A percentile compares a stretch with the other conserved stretches of the same genome.
These are phyloP conservation scores for Mareca penelope DNA, from an alignment of 2,797 vertebrate species.

Conservation along the genomic window DNA sequence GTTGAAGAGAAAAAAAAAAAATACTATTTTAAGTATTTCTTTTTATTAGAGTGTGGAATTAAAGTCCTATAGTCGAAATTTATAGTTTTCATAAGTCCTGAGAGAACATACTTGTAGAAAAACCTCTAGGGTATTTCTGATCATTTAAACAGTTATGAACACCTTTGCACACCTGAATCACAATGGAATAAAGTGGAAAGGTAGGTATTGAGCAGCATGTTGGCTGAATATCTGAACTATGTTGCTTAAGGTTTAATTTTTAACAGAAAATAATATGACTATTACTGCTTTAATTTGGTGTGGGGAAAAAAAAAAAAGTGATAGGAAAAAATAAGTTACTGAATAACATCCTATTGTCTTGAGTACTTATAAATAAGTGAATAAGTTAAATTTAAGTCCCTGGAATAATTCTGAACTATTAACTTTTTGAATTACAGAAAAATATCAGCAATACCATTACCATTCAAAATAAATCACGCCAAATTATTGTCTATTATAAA, in stretches of 20 bases:
- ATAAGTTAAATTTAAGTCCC: background rate
- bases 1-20: background rate
- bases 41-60: background rate
- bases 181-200: background rate
- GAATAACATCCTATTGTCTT: background rate
- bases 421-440: background rate
- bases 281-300: background rate
- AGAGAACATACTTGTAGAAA: background rate
- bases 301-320: background rate
- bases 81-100: background rate
- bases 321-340: background rate
- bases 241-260: background rate
- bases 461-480: rapidly evolving
- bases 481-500: background rate
- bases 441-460: background rate
- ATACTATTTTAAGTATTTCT: background rate
- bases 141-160: background rate
- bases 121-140: background rate
- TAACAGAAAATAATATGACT: background rate
- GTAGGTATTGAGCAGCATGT: background rate
- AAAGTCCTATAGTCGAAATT: background rate
- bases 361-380: background rate
- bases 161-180: background rate
- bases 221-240: background rate
- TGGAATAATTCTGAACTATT: background rate